These are phyloP conservation scores for Hyaena hyaena DNA, from an alignment of 2,113 vertebrate genomes.

Conservation along the genomic window DNA sequence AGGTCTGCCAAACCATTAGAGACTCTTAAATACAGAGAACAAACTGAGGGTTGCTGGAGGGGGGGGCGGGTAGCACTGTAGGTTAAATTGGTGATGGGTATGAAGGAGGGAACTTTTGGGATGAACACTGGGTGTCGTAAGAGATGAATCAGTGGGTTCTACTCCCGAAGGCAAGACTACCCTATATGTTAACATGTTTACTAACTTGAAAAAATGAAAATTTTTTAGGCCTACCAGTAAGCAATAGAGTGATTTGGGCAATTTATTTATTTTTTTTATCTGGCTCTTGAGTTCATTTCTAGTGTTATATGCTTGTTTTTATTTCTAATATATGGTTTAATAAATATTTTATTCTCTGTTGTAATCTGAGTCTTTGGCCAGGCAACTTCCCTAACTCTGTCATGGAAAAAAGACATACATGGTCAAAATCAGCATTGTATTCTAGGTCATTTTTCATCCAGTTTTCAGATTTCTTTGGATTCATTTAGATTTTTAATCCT, in stretches of 20 bases:
- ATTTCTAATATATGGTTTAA: neutral
- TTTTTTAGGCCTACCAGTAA: neutral
- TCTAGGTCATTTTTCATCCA: neutral
- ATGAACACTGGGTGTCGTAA: too few relatives aligned
- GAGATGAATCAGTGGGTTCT: too few relatives aligned
- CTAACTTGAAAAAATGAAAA: too few relatives aligned
- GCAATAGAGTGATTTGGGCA: neutral
- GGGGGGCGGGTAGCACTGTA: too few relatives aligned
- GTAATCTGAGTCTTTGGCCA: neutral
- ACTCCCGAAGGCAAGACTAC: too few relatives aligned
- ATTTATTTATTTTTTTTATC: neutral
- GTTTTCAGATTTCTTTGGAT: conserved; percentile 19
- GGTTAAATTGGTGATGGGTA: too few relatives aligned
- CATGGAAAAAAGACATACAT: neutral
- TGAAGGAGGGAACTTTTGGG: too few relatives aligned
- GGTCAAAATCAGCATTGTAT: neutral
- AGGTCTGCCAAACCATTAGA: neutral
- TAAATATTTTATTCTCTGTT: neutral
- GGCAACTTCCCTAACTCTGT: neutral
- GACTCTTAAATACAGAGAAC: too few relatives aligned
- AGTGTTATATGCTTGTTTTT: neutral
- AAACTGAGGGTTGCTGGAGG: too few relatives aligned
- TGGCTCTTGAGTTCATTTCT: neutral
- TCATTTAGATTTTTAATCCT: conserved; percentile 34
- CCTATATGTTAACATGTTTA: too few relatives aligned